phyloP scores from a whole-genome alignment of 2,797 vertebrate species.

The Poecile montanus region DNA sequence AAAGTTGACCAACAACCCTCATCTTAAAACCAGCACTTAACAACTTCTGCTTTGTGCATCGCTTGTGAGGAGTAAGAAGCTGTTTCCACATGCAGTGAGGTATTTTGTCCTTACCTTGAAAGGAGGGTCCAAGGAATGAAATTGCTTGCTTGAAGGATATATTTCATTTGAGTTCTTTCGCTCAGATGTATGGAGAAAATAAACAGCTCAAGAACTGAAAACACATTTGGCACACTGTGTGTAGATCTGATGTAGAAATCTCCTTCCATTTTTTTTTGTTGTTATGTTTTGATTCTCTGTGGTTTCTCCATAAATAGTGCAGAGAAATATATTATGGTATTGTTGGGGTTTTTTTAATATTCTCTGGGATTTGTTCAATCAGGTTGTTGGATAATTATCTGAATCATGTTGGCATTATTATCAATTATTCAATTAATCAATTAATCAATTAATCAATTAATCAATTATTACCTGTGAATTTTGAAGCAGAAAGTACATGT shows the following conservation, averaged over 20 bases:
- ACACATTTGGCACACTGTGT: background rate
- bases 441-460: background rate
- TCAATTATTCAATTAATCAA: too few relatives aligned
- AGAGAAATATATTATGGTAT: background rate
- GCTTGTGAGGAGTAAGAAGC: background rate
- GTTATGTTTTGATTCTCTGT: background rate
- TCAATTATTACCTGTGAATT: background rate
- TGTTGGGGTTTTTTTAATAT: background rate
- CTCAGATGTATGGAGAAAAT: background rate
- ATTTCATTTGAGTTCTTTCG: background rate
- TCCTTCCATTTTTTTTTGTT: background rate
- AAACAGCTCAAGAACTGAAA: background rate
- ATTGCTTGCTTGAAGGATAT: background rate
- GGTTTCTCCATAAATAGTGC: background rate
- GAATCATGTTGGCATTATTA: background rate
- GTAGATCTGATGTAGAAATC: background rate
- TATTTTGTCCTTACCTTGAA: background rate
- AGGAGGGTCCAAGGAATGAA: background rate
- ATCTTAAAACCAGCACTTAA: background rate
- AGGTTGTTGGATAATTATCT: constrained; percentile 21
- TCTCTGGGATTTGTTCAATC: background rate
- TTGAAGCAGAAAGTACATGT: background rate
- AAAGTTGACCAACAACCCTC: background rate
- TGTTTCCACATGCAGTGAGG: background rate
- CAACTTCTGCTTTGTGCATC: background rate